Evolutionary conservation across 2,888 invertebrate species (phyloP).

Genomic region (Amiota minor): DNA sequence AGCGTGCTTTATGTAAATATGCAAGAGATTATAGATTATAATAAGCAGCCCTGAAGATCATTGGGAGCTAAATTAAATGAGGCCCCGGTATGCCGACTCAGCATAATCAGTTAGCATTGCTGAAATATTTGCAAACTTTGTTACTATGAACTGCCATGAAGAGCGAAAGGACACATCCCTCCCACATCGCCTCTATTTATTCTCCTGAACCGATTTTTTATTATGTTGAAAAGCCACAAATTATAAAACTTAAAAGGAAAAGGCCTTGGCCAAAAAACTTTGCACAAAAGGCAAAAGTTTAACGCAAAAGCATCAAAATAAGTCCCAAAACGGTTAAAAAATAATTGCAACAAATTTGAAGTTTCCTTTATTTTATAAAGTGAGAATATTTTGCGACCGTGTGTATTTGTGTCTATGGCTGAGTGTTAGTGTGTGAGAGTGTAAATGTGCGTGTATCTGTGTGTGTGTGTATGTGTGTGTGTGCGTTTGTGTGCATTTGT

Average conservation of each 20-base stretch:
- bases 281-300: constrained; percentile 1
- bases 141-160: too few relatives aligned
- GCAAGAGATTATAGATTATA: too few relatives aligned
- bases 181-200: too few relatives aligned
- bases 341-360: constrained; percentile 62
- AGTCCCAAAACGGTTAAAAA: constrained; percentile 56
- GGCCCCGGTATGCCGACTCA: too few relatives aligned
- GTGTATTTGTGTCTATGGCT: constrained; percentile 41
- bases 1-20: too few relatives aligned
- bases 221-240: background rate
- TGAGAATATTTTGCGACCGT: background rate
- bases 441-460: background rate
- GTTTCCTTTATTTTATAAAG: constrained; percentile 47
- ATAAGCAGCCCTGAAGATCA: too few relatives aligned
- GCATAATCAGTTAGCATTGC: too few relatives aligned
- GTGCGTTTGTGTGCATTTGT: background rate
- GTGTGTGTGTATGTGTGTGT: constrained; percentile 36
- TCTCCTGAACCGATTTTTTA: too few relatives aligned
- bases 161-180: too few relatives aligned
- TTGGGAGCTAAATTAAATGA: too few relatives aligned
- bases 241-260: background rate
- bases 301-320: constrained; percentile 15
- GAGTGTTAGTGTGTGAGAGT: constrained; percentile 45
- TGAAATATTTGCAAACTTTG: too few relatives aligned
- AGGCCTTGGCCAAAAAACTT: background rate